A percentile compares a stretch with the other conserved stretches of the same genome.
Conservation (phyloP, 1,140 invertebrate species). For the Whitmania pigra region DNA sequence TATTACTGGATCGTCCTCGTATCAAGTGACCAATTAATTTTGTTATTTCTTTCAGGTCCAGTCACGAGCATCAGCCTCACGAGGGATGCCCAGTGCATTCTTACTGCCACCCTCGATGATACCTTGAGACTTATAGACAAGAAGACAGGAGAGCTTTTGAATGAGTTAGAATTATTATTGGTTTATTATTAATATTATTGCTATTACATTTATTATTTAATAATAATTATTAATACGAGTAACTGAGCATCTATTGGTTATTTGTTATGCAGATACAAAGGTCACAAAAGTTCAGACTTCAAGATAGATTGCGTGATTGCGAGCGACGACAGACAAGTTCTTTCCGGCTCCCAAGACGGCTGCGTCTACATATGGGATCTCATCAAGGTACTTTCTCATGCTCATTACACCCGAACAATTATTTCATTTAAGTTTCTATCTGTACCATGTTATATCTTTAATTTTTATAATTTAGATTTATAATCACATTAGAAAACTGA, state of each 20-base stretch:
- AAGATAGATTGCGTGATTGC: conserved; percentile 73
- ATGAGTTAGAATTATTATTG: conserved; percentile 44
- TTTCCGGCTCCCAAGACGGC: conserved; percentile 77
- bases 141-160: conserved; percentile 64
- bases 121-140: conserved; percentile 76
- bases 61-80: conserved; percentile 41
- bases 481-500: too few species aligned
- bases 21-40: too few species aligned
- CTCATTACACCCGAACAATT: not conserved
- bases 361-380: conserved; percentile 76
- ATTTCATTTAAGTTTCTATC: too few species aligned
- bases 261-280: conserved; percentile 52
- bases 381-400: conserved; percentile 45
- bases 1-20: too few species aligned
- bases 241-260: not conserved
- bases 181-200: conserved; percentile 4
- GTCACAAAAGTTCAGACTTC: conserved; percentile 64
- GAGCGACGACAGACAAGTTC: conserved; percentile 63
- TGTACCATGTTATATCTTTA: too few species aligned
- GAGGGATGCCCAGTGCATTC: conserved; percentile 61
- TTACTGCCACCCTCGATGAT: conserved; percentile 68
- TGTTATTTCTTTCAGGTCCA: conserved; percentile 30
- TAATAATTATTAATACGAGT: not conserved
- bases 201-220: conserved; percentile 5
- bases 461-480: too few species aligned